Base-by-base conservation (phyloP, 2,888 invertebrate species). In the Agrilus mali region DNA sequence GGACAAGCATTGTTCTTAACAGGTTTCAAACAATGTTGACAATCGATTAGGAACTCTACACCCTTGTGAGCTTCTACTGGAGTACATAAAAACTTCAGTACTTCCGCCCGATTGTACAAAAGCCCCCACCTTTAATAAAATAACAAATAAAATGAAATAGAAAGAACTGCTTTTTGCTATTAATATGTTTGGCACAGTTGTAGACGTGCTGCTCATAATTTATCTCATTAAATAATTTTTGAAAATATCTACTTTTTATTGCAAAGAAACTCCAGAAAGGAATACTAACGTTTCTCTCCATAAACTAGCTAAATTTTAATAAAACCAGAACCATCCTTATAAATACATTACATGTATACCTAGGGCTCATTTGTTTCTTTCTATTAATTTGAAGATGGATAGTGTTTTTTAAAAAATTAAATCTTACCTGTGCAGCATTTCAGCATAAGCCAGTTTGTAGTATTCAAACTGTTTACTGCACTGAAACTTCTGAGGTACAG, bases 381-480 rank as follows among this genome's bases (percentile, higher is more conserved):
- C n/a, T n/a, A n/a, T n/a, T n/a, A n/a, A n/a, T n/a, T n/a, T n/a
- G n/a, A n/a, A n/a, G n/a, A n/a, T 27, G 8, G 22, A 10, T n/a
- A n/a, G n/a, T n/a, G 27, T 10, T 10, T 10, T 27, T 27, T 90
- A 3, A 27, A 27, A 27, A 92, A 32, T 84, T 10, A 27, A 10
- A 27, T 27, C 27, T 27, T 27, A 27, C 27, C 27, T 73, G 57
- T 90, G 85, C 36, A 96, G 70, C 20, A 93, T 79, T 60, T 94
- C 90, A 0, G 92, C 90, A 60, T 96, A 96, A 0, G 80, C 79
- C 51, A 82, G 74, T 64, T 92, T 92, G 56, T 86, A 89, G 49
- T 82, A 80, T 61, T 93, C 87, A 58, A 89, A 90, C 22, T 82
- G 67, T 1, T 72, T 70, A 33, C 68, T 64, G 22, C 53, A 47